Conservation (phyloP, 2,888 invertebrate genomes). For the Cryptus viduatorius region DNA sequence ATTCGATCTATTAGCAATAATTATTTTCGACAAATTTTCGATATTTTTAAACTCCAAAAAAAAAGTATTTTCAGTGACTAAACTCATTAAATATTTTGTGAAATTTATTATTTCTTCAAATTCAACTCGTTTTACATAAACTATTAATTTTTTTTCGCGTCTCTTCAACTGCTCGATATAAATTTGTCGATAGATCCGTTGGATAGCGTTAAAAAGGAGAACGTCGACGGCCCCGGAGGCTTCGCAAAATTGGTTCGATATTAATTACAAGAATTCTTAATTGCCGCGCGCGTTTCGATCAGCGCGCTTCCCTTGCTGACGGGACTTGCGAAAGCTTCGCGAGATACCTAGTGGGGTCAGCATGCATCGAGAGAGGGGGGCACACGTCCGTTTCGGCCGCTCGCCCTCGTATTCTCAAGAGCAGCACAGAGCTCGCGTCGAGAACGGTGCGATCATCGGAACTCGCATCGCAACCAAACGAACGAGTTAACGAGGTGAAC, state of each 20-base stretch:
- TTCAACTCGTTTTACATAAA: too few species aligned
- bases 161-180: not conserved
- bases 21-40: too few species aligned
- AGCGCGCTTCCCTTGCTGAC: conserved; percentile 67
- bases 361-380: conserved; percentile 43
- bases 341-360: conserved; percentile 29
- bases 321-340: conserved; percentile 42
- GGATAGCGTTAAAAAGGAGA: conserved; percentile 20
- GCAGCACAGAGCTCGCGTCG: conserved; percentile 38
- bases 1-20: too few species aligned
- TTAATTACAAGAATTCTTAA: conserved; percentile 77
- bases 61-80: too few species aligned
- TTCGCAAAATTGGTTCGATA: conserved; percentile 68
- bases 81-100: too few species aligned
- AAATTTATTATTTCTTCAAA: too few species aligned
- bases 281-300: conserved; percentile 70
- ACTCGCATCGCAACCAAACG: conserved; percentile 54
- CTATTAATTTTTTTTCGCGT: too few species aligned
- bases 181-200: conserved; percentile 5
- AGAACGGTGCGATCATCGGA: conserved; percentile 59
- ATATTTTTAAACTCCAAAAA: too few species aligned
- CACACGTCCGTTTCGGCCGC: conserved; percentile 55
- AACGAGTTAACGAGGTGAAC: conserved; percentile 82
- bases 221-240: conserved; percentile 31
- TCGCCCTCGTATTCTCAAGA: conserved; percentile 44